A percentile compares a stretch with the other conserved stretches of the same genome.
These are phyloP conservation scores for Operophtera brumata DNA, from an alignment of 2,888 invertebrate genomes.

Conservation along the genomic window DNA sequence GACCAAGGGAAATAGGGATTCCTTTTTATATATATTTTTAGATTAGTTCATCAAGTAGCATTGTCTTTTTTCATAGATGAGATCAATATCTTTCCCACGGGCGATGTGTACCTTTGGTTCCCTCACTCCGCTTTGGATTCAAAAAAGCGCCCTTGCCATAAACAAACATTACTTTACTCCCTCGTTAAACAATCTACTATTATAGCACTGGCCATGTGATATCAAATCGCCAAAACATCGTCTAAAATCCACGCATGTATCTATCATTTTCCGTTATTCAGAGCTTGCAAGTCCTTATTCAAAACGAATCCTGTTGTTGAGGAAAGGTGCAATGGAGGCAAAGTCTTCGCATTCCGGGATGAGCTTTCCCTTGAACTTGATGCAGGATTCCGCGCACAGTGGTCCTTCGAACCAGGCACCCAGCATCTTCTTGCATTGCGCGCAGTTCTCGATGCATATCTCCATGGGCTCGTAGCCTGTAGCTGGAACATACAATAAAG, in stretches of 20 bases:
- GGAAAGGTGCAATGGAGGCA: slow-evolving; percentile 88
- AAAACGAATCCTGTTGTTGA: slow-evolving; percentile 49
- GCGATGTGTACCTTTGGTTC: too few species aligned
- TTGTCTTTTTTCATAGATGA: too few species aligned
- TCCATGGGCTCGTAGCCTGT: slow-evolving; percentile 81
- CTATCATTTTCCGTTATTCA: neutral
- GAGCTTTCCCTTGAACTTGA: slow-evolving; percentile 90
- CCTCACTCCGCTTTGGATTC: too few species aligned
- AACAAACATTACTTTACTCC: too few species aligned
- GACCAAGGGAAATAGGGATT: too few species aligned
- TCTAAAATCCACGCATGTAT: neutral
- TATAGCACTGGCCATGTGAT: too few species aligned
- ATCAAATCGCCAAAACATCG: too few species aligned
- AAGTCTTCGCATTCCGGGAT: slow-evolving; percentile 93
- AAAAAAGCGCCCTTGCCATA: too few species aligned
- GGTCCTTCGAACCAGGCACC: slow-evolving; percentile 93
- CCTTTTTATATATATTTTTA: too few species aligned
- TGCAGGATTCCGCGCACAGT: slow-evolving; percentile 91
- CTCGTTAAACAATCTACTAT: too few species aligned
- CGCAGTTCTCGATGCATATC: slow-evolving; percentile 91
- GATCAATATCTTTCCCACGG: too few species aligned
- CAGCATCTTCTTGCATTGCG: slow-evolving; percentile 93
- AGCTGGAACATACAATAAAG: slow-evolving; percentile 42
- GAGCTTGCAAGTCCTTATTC: neutral
- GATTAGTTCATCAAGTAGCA: too few species aligned